Evolutionary conservation across 1,140 invertebrate genomes (phyloP).

Genomic region (Odontomachus brunneus): DNA sequence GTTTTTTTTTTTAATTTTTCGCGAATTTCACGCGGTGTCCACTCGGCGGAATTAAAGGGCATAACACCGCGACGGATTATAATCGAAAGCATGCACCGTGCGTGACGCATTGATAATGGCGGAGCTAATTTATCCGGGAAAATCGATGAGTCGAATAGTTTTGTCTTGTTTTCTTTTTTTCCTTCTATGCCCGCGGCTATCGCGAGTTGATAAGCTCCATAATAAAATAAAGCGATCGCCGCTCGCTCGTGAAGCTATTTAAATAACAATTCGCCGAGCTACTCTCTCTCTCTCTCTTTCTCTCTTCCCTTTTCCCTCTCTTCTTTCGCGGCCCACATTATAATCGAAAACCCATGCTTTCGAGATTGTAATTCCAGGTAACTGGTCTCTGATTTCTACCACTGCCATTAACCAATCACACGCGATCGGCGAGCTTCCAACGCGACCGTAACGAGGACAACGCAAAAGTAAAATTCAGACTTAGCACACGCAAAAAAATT

Average conservation of each 20-base stretch:
- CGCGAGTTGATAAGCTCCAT: constrained; percentile 45
- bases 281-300: no score
- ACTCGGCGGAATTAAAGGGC: constrained; percentile 12
- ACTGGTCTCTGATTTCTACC: no score
- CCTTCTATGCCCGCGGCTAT: not conserved
- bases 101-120: constrained; percentile 3
- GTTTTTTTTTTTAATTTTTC: not conserved
- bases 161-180: not conserved
- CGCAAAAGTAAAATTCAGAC: no score
- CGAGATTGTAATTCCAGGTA: no score
- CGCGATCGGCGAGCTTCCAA: no score
- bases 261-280: constrained; percentile 47
- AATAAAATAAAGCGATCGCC: constrained; percentile 41
- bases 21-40: not conserved
- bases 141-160: constrained; percentile 36
- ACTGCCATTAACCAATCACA: no score
- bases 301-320: no score
- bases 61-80: constrained; percentile 10
- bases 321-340: constrained; percentile 12
- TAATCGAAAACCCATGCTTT: constrained; percentile 6
- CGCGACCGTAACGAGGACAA: no score
- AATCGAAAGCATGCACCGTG: constrained; percentile 13
- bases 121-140: constrained; percentile 15
- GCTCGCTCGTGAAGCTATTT: constrained; percentile 34
- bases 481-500: no score